Evolutionary conservation across 1,140 invertebrate species (phyloP), one percentile per base, ranked within the genome.

Genomic region (Drosophila sechellia): DNA sequence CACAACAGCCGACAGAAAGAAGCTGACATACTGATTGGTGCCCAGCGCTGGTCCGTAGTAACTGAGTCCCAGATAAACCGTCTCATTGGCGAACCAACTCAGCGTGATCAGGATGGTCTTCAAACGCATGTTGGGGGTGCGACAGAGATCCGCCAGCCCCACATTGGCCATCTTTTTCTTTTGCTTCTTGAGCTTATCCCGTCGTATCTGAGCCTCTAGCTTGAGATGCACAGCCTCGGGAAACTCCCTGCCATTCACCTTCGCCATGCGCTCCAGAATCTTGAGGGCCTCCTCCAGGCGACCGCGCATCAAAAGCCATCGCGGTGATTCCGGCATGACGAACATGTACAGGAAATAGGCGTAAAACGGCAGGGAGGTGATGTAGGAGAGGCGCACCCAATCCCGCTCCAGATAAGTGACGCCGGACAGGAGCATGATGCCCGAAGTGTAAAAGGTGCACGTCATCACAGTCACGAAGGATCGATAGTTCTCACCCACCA

Each of bases 381-480:
- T 95, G 49, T 97, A 92, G 0, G 96, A 95, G 0, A 98, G 92
- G 27, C 94, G 93, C 57, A 96, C 94, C 97, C 97, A 98, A 91
- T 97, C 94, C 50, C 96, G 92, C 46, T 98, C 94, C 27, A 97
- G 92, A 91, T 97, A 98, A 2, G 97, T 96, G 2, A 98, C 94
- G 3, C 95, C 94, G 3, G 97, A 95, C 35, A 98, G 89, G 76
- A 98, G 93, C 84, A 97, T 96, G 31, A 98, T 93, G 1, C 97
- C 97, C 48, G 97, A 93, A 4, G 97, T 97, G 90, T 98, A 98
- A 89, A 97, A 97, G 31, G 97, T 94, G 75, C 97, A 98, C 0
- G 96, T 98, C 95, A 97, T 96, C 0, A 97, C 96, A 1, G 97
- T 98, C 0, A 97, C 96, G 92, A 97, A 98, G 1, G 97, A 97